These are phyloP conservation scores for Anguilla rostrata DNA, from an alignment of 2,113 vertebrate genomes.

Conservation along the genomic window DNA sequence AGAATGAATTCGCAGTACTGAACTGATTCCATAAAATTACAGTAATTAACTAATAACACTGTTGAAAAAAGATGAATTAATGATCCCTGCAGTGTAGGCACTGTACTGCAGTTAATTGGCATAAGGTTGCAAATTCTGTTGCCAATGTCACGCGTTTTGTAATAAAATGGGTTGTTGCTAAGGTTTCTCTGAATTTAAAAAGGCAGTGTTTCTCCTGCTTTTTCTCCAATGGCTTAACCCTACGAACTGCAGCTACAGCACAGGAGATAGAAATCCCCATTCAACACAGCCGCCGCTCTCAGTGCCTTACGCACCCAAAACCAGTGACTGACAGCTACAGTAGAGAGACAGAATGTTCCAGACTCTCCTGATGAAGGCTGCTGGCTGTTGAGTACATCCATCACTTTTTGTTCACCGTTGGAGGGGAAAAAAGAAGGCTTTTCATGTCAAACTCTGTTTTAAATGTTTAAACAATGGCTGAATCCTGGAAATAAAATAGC, in stretches of 20 bases:
- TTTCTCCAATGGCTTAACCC: not conserved
- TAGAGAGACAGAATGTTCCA: not conserved
- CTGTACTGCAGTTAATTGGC: too few species aligned
- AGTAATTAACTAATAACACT: too few species aligned
- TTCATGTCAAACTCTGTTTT: not conserved
- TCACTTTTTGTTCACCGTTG: not conserved
- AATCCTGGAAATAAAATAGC: not conserved
- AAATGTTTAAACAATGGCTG: not conserved
- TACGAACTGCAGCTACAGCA: not conserved
- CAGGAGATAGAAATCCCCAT: not conserved
- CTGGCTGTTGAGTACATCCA: not conserved
- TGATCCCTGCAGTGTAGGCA: too few species aligned
- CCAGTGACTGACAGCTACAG: not conserved
- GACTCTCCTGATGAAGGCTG: not conserved
- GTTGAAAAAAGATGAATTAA: too few species aligned
- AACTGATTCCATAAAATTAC: too few species aligned
- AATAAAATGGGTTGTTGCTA: too few species aligned
- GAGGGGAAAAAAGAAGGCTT: not conserved
- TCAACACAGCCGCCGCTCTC: too few species aligned
- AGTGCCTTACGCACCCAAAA: not conserved
- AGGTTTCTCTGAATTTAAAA: not conserved
- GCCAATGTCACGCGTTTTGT: too few species aligned
- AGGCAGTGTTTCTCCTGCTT: not conserved
- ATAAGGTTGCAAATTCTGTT: too few species aligned
- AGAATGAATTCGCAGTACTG: too few species aligned